Conservation (phyloP, 2,113 vertebrate species). For the Catagonus wagneri region DNA sequence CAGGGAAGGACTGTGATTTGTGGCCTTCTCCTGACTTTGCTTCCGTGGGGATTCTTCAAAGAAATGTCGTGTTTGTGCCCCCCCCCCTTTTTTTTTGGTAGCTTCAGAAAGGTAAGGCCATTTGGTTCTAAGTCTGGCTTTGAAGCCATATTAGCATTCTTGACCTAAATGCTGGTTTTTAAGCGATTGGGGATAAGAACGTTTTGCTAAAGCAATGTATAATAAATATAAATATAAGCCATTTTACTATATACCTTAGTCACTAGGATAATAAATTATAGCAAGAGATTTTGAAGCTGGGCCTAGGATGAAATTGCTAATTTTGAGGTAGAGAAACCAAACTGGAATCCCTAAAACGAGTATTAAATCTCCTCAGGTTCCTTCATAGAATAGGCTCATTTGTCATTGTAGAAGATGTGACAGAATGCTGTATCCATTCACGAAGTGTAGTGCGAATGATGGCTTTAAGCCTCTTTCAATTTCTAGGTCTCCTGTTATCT, state of each 20-base stretch:
- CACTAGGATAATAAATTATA: constrained; percentile 42
- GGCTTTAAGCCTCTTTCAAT: constrained; percentile 68
- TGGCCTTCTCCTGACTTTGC: constrained; percentile 20
- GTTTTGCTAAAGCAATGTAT: neutral
- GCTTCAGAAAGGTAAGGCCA: constrained; percentile 14
- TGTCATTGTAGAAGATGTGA: constrained; percentile 78
- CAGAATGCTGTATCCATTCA: constrained; percentile 77
- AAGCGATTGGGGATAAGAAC: neutral
- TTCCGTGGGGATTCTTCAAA: constrained; percentile 31
- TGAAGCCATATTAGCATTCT: constrained; percentile 34
- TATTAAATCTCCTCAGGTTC: constrained; percentile 69
- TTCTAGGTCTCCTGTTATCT: constrained; percentile 68
- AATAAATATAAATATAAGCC: constrained; percentile 32
- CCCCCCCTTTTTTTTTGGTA: neutral
- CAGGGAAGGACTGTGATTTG: neutral
- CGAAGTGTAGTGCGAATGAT: constrained; percentile 43
- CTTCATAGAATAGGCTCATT: constrained; percentile 75
- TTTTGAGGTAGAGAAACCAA: constrained; percentile 60
- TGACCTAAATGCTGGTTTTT: constrained; percentile 3
- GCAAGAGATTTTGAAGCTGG: constrained; percentile 52
- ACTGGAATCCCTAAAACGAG: constrained; percentile 60
- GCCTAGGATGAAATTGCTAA: constrained; percentile 60
- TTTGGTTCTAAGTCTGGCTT: neutral
- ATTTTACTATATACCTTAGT: constrained; percentile 22
- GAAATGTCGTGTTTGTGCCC: neutral